Percentiles rank a stretch among this genome's conserved stretches.
These are phyloP conservation scores for Adineta ricciae DNA, from an alignment of 2,888 invertebrate species.

Conservation along the genomic window DNA sequence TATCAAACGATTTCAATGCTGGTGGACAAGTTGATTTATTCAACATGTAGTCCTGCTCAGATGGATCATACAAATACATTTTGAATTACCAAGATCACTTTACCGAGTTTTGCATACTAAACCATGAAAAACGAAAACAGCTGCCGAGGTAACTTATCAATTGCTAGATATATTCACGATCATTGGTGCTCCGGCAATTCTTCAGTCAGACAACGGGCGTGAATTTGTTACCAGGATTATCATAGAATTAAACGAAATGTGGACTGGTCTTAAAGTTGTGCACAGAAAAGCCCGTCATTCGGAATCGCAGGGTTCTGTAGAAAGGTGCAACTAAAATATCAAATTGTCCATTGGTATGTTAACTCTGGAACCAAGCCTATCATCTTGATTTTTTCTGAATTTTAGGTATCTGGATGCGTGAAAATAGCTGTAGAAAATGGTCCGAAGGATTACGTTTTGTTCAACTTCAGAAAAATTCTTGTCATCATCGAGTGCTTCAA, in stretches of 20 bases:
- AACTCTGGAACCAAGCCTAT: too few relatives aligned
- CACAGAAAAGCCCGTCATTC: conserved; percentile 24
- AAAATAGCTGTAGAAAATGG: neutral
- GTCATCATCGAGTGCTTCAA: neutral
- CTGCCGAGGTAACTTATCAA: conserved; percentile 27
- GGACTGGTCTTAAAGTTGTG: conserved; percentile 10
- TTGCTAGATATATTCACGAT: conserved; percentile 33
- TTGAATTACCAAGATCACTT: conserved; percentile 38
- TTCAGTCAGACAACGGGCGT: conserved; percentile 26
- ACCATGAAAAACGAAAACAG: conserved; percentile 36
- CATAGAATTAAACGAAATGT: conserved; percentile 2
- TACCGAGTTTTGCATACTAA: conserved; percentile 33
- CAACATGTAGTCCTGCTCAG: conserved; percentile 36
- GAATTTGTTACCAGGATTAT: conserved; percentile 22
- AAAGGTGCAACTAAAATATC: conserved; percentile 15
- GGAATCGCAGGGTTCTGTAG: conserved; percentile 24
- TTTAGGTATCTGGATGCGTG: neutral
- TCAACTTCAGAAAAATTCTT: neutral
- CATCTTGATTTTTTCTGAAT: neutral
- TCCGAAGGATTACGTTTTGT: neutral
- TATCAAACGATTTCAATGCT: conserved; percentile 10
- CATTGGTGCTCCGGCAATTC: conserved; percentile 30
- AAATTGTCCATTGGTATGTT: neutral
- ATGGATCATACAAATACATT: conserved; percentile 36
- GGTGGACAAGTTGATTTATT: conserved; percentile 37